phyloP scores from a whole-genome alignment of 2,113 vertebrate genomes.

The Synodontis membranacea region DNA sequence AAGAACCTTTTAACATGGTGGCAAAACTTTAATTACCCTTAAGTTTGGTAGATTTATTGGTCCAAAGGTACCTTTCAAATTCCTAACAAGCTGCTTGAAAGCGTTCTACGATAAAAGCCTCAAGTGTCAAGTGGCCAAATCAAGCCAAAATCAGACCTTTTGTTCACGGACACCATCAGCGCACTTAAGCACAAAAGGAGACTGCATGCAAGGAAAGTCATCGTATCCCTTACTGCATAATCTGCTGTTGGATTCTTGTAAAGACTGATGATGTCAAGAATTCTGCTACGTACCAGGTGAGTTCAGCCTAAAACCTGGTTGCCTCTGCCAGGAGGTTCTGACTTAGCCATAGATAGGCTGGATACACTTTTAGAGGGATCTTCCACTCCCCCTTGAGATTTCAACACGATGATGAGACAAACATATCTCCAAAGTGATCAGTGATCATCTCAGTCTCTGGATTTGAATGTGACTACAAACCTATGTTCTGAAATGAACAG shows the following conservation, averaged over 20 bases:
- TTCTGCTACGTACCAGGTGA: not conserved
- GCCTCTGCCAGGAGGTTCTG: not conserved
- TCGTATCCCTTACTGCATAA: not conserved
- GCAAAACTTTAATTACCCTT: too few species aligned
- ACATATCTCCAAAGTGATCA: not conserved
- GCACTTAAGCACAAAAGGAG: not conserved
- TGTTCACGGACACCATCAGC: not conserved
- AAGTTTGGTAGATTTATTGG: not conserved
- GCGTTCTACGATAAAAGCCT: not conserved
- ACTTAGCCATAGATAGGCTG: not conserved
- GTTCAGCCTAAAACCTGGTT: not conserved
- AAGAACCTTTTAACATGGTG: not conserved
- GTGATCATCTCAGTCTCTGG: not conserved
- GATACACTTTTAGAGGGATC: too few species aligned
- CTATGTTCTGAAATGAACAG: not conserved
- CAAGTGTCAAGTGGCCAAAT: not conserved
- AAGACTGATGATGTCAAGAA: not conserved
- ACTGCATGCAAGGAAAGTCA: not conserved
- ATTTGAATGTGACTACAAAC: not conserved
- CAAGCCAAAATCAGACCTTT: not conserved
- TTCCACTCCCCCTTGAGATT: too few species aligned
- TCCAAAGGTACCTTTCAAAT: not conserved
- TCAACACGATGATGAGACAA: not conserved
- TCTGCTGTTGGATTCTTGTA: not conserved
- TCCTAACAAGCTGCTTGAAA: too few species aligned